These are phyloP conservation scores for Cyclophora punctaria DNA, from an alignment of 2,888 invertebrate species.

Conservation along the genomic window DNA sequence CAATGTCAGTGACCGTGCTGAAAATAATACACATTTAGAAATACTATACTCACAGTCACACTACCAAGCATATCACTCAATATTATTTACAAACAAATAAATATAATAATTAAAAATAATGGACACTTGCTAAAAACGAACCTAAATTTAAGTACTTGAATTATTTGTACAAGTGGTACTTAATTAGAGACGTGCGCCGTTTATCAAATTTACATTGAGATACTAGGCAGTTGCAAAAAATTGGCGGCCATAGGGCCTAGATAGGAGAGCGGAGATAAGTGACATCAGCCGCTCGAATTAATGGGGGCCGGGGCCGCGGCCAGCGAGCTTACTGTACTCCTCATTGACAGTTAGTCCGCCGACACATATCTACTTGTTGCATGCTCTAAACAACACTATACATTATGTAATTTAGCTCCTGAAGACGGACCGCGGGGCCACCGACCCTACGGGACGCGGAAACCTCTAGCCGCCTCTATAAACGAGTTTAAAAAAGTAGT, in stretches of 20 bases:
- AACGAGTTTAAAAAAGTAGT: constrained; percentile 76
- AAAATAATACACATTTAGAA: constrained; percentile 30
- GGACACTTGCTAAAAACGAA: constrained; percentile 38
- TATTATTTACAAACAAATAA: constrained; percentile 22
- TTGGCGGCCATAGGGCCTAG: constrained; percentile 74
- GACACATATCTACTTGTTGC: constrained; percentile 76
- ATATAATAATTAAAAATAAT: constrained; percentile 29
- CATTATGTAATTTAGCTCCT: constrained; percentile 75
- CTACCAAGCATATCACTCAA: constrained; percentile 12
- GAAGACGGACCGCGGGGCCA: constrained; percentile 69
- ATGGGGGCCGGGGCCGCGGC: constrained; percentile 65
- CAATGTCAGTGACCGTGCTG: constrained; percentile 75
- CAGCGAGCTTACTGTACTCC: constrained; percentile 73
- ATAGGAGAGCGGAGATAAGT: constrained; percentile 73
- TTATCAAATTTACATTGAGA: constrained; percentile 66
- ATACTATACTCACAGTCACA: constrained; percentile 2
- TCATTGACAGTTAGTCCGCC: constrained; percentile 74
- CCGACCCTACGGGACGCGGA: constrained; percentile 75
- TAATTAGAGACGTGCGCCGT: constrained; percentile 57
- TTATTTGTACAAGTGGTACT: constrained; percentile 49
- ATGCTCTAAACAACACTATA: constrained; percentile 68
- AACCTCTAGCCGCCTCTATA: constrained; percentile 74
- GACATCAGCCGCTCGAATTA: constrained; percentile 75
- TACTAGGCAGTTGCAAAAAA: constrained; percentile 62
- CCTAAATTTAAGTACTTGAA: constrained; percentile 41